These are phyloP conservation scores for Zaprionus africanus DNA, from an alignment of 1,140 invertebrate species.

Conservation along the genomic window DNA sequence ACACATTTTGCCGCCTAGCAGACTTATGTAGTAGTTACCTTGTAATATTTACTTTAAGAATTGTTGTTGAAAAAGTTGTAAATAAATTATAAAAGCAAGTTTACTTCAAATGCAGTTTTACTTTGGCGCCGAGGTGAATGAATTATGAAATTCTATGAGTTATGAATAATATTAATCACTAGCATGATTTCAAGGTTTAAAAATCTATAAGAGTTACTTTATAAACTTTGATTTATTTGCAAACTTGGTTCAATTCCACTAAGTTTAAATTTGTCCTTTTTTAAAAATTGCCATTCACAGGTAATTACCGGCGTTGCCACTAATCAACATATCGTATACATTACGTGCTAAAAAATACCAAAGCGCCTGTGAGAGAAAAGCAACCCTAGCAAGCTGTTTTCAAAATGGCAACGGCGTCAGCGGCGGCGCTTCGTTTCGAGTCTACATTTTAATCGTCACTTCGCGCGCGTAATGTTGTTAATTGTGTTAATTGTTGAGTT, in stretches of 20 bases:
- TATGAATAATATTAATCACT: too few relatives aligned
- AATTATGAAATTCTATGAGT: too few relatives aligned
- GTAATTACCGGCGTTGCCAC: neutral
- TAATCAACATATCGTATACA: neutral
- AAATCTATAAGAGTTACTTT: neutral
- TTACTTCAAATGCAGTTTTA: neutral
- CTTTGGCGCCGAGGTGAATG: neutral
- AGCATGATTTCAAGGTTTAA: too few relatives aligned
- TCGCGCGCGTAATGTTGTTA: conserved; percentile 38
- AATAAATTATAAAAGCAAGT: conserved; percentile 49
- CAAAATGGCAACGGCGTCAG: conserved; percentile 47
- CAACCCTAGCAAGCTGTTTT: conserved; percentile 47
- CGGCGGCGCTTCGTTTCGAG: conserved; percentile 62
- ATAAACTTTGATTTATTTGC: neutral
- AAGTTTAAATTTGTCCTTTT: neutral
- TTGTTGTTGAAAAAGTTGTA: conserved; percentile 64
- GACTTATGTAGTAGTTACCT: conserved; percentile 23
- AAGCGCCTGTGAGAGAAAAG: conserved; percentile 14
- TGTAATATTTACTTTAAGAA: neutral
- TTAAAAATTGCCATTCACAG: conserved; percentile 10
- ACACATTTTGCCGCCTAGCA: conserved; percentile 50
- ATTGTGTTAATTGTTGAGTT: conserved; percentile 55
- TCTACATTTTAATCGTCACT: conserved; percentile 29
- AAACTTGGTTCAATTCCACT: neutral
- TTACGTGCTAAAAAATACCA: conserved; percentile 36